These are phyloP conservation scores for Tricholauxania praeusta DNA, from an alignment of 2,888 invertebrate species.

Conservation along the genomic window DNA sequence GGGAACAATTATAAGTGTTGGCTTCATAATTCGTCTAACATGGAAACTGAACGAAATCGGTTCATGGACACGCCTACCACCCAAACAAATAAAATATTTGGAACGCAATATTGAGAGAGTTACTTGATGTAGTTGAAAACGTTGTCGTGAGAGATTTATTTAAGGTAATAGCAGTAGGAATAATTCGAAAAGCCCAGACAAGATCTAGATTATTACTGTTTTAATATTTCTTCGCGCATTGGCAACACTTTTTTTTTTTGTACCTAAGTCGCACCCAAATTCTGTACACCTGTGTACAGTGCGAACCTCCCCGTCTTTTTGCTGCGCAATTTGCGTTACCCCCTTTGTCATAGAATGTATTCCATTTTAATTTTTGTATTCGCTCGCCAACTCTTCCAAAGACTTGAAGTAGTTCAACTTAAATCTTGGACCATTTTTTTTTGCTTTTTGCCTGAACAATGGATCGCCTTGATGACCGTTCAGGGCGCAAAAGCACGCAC, in stretches of 20 bases:
- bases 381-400: neutral
- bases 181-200: too few species aligned
- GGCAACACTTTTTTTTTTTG: neutral
- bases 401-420: constrained; percentile 3
- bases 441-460: constrained; percentile 26
- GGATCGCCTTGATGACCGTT: constrained; percentile 38
- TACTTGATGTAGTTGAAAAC: too few species aligned
- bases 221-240: neutral
- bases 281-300: constrained; percentile 21
- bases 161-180: too few species aligned
- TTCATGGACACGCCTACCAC: too few species aligned
- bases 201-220: too few species aligned
- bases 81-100: too few species aligned
- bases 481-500: constrained; percentile 29
- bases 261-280: constrained; percentile 14
- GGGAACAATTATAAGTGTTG: neutral
- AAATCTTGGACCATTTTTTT: too few species aligned
- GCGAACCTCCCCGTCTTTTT: neutral
- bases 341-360: constrained; percentile 2
- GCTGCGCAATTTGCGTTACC: neutral
- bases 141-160: too few species aligned
- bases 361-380: constrained; percentile 3
- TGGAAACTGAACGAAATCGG: too few species aligned
- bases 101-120: too few species aligned
- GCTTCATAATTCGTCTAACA: neutral